Evolutionary conservation across 1,140 invertebrate species (phyloP).

Genomic region (Panonychus citri): DNA sequence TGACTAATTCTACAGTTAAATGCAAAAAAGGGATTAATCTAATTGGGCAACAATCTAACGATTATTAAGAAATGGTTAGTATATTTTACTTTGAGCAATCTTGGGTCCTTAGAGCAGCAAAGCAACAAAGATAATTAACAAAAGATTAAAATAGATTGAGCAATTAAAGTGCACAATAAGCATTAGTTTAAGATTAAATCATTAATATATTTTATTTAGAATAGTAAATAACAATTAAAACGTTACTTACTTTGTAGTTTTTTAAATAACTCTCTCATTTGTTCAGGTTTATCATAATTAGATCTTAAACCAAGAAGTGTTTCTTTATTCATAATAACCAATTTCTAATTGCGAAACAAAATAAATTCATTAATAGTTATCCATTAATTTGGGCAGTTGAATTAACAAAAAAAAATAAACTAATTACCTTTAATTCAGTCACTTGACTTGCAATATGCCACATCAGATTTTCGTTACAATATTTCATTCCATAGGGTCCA

Average conservation of each 20-base stretch:
- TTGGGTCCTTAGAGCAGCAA: constrained; percentile 14
- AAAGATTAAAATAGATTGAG: not conserved
- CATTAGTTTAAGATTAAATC: no score
- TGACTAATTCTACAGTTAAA: no score
- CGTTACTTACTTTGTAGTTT: constrained; percentile 40
- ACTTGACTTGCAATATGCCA: constrained; percentile 96
- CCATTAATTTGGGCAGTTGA: not conserved
- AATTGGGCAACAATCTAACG: no score
- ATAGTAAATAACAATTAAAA: not conserved
- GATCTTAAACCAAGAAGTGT: constrained; percentile 64
- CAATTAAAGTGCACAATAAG: not conserved
- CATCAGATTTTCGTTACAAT: constrained; percentile 86
- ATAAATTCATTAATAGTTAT: no score
- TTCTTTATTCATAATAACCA: constrained; percentile 78
- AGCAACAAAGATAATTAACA: constrained; percentile 5
- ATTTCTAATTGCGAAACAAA: constrained; percentile 31
- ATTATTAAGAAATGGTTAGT: not conserved
- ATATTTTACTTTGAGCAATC: constrained; percentile 22
- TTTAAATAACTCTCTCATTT: constrained; percentile 94
- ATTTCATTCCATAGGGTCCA: constrained; percentile 94
- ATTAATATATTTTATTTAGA: not conserved
- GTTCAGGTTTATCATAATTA: constrained; percentile 87
- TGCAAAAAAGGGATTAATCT: no score
- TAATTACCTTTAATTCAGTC: constrained; percentile 69
- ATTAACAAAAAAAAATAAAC: not conserved